Base-by-base conservation (phyloP, 1,140 invertebrate species). In the Aphelenchoides avenae region DNA sequence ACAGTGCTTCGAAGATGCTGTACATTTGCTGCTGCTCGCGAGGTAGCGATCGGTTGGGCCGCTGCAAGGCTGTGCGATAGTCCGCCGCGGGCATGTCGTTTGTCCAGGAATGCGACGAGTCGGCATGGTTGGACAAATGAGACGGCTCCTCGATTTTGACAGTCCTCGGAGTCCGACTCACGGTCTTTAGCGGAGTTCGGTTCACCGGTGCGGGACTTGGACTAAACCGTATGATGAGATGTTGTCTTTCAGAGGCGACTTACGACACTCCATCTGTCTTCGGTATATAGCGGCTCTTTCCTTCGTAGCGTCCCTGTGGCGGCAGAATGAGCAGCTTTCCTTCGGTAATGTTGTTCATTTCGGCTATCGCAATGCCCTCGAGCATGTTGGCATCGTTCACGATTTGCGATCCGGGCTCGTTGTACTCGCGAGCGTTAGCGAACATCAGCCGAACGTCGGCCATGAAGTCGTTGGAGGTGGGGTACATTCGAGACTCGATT, bases 341-440 rank as follows among this genome's bases (percentile, higher is more conserved):
- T 15, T 70, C 54, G 20, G 66, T 69, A 13, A 60, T 34, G 13
- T 20, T 5, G 5, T 52, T 65, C 57, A 68, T 30, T 13, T 55
- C 44, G 22, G 40, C 15, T 6, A 66, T 4, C 24, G 47, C 68
- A 6, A 52, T 15, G 5, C 24, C 7, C 30, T 73, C 66, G 0
- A 70, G 30, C 29, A 40, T 57, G 15, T 58, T 70, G 26, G 70
- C 59, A 43, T 73, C 81, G 71, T 89, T 92, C 73, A 94, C 96
- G 64, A 98, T 94, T 77, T 88, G 85, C 2, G 92, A 96, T 0
- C 90, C 89, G 0, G 91, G 90, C 75, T 95, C 91, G 79, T 98
- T 97, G 73, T 92, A 98, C 3, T 85, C 82, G 74, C 89, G 93
- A 0, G 94, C 94, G 80, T 99, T 99, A 59, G 87, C 86, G 30